Base-by-base conservation (phyloP, 2,888 invertebrate species). In the Cheilosia grossa region DNA sequence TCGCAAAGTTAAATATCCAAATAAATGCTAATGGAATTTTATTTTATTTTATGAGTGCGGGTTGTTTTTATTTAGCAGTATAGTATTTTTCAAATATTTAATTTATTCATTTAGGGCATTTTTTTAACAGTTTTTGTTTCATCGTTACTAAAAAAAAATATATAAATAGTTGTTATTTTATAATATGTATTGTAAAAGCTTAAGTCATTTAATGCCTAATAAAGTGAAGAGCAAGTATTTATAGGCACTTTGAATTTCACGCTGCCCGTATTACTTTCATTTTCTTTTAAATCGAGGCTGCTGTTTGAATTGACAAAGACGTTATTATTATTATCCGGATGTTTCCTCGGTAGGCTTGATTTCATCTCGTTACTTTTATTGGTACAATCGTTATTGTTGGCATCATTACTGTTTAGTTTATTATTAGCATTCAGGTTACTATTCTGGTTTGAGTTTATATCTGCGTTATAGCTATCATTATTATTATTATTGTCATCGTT, bases 401-500 rank as follows among this genome's bases (percentile, higher is more conserved):
- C 53, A 47, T 82, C 74, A 24, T 51, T 9, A 27, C 77, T 58
- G 61, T 27, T 78, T 56, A 33, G 85, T 86, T 54, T 75, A 86
- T 78, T 33, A 13, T 33, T 33, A 7, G 33, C 13, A 19, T 33
- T 49, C 15, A 10, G 24, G 10, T 30, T 56, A 1, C 24, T 54
- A 40, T 88, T 88, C 87, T 87, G 88, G 85, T 88, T 90, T 81
- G 88, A 89, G 87, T 90, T 90, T 87, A 89, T 90, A 78, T 90
- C 89, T 49, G 89, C 89, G 13, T 88, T 88, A 37, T 88, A 89
- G 40, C 85, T 87, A 61, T 89, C 89, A 86, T 89, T 89, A 74
- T 89, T 89, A 21, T 74, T 30, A 37, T 37, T 37, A 4, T 37
- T 42, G 33, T 30, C 17, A 7, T 54, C n/a, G 30, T 53, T 24